Base-by-base conservation (phyloP, 2,888 invertebrate genomes). In the Epicampocera succincta region DNA sequence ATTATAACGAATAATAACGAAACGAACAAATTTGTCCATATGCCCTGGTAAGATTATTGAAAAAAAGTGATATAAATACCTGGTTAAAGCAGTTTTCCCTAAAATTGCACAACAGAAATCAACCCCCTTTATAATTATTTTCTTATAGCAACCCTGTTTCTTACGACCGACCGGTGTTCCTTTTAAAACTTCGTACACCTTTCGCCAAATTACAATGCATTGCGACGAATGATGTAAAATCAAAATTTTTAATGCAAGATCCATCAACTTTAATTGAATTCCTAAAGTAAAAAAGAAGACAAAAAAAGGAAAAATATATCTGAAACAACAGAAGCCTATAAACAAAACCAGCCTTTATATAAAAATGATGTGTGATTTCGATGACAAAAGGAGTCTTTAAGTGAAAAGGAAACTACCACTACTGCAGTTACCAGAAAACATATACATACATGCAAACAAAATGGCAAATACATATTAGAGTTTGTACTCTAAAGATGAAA, bases 301-400 rank as follows among this genome's bases (percentile, higher is more conserved):
- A 15, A 48, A 33, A 66, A 74, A 63, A 74, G 75, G 84, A 84
- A 81, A 84, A 84, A 85, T 83, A 84, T 42, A 66, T 29, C 65
- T 65, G 84, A 81, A 63, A 82, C 72, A 84, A 84, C 78, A 79
- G 66, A 61, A 78, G 69, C 21, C 80, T 42, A 38, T 52, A 48
- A 75, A 80, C 83, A 80, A 78, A 77, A 66, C 85, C 85, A 5
- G n/a, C 40, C 29, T 56, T 74, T 48, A 48, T 56, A 74, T 42
- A 87, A 87, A 87, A 88, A 87, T 85, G 88, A 89, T 88, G 89
- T 89, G 89, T 89, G 88, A 89, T 89, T 85, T 87, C 87, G 87
- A 87, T 89, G 87, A 89, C 80, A 84, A 84, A 33, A 79, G 71
- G 80, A 73, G 83, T 78, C 78, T 63, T 69, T 50, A 58, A 33